Evolutionary conservation across 2,888 invertebrate species (phyloP).

Genomic region (Theretra japonica): DNA sequence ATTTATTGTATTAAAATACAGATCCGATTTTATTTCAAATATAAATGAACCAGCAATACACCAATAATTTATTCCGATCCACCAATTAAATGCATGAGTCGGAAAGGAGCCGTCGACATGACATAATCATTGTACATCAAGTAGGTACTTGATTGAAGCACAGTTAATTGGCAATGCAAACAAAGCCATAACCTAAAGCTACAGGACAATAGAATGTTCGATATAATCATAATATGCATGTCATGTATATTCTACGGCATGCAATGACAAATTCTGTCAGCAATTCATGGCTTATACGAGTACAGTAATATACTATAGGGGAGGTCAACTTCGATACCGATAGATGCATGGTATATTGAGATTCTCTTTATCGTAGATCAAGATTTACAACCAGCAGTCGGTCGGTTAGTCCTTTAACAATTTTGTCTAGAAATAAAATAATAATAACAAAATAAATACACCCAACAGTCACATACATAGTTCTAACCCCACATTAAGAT

Average conservation of each 20-base stretch:
- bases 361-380: not conserved
- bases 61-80: too few species aligned
- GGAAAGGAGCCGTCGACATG: not conserved
- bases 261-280: not conserved
- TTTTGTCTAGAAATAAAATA: too few species aligned
- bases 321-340: not conserved
- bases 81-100: not conserved
- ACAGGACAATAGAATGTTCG: constrained; percentile 15
- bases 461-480: too few species aligned
- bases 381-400: too few species aligned
- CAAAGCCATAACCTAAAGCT: constrained; percentile 6
- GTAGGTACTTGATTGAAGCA: not conserved
- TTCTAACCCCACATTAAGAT: too few species aligned
- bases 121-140: constrained; percentile 6
- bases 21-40: too few species aligned
- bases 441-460: too few species aligned
- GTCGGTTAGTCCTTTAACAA: too few species aligned
- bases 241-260: not conserved
- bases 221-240: constrained; percentile 14
- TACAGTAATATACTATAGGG: not conserved
- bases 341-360: not conserved
- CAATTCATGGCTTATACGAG: not conserved
- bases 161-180: constrained; percentile 16
- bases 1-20: too few species aligned
- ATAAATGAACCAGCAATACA: too few species aligned